Base-by-base conservation (phyloP, 2,888 invertebrate species). In the Nasonovia ribisnigri region DNA sequence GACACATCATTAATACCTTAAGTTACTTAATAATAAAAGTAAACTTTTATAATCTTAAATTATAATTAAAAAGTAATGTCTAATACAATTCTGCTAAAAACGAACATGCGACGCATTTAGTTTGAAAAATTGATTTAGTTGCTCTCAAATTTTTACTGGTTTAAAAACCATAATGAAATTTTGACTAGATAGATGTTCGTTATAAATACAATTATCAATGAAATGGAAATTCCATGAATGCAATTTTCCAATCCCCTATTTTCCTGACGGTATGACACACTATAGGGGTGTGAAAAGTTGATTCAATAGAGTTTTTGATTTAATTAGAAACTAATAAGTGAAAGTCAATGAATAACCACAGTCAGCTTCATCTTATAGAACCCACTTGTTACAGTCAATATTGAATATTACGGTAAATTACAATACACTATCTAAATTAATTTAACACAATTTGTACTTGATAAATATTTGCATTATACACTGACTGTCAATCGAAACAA, bases 151-250 rank as follows among this genome's bases (percentile, higher is more conserved):
- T 43, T 29, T 51, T 88, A n/a, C 89, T 46, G 20, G 60, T 91
- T 91, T 51, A 43, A 84, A 91, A 84, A 5, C 29, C 54, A 42
- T 84, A 20, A 84, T 91, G n/a, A 20, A 54, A 91, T 91, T 91
- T 43, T 51, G 26, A 36, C 51, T 42, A 67, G 60, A 36, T 67
- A n/a, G 20, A n/a, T n/a, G 36, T 91, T 91, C 43, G 20, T 84
- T 91, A 43, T 84, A 91, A 91, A 91, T 54, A 84, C 54, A 57
- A 91, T 91, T 91, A 84, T 91, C 54, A 91, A 91, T 84, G 51
- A 84, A 91, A 84, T 84, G n/a, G 26, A 42, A 91, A 51, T 91
- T 51, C 13, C 8, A 26, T 36, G 84, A 91, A 84, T 84, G 54
- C 54, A 84, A 84, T 91, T 91, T 84, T 54, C 84, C 16, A 42